phyloP scores from a whole-genome alignment of 2,888 invertebrate genomes.

The Leucoptera coffeella region DNA sequence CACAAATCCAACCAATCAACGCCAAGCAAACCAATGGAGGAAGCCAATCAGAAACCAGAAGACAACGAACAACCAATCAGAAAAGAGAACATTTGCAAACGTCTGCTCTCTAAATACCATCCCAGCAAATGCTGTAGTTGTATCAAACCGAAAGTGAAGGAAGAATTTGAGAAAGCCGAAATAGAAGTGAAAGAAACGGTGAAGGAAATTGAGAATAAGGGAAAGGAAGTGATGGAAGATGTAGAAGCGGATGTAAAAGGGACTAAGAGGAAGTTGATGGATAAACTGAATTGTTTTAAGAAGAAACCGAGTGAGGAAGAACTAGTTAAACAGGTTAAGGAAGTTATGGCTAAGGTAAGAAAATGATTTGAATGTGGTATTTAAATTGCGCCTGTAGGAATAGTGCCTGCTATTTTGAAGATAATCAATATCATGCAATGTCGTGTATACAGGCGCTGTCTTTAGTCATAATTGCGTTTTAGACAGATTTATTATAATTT shows the following conservation, averaged over 20 bases:
- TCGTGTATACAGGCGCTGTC: no score
- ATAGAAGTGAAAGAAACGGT: background rate
- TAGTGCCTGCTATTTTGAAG: no score
- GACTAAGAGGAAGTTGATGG: slow-evolving; percentile 19
- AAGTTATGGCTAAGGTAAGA: no score
- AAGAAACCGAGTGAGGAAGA: slow-evolving; percentile 27
- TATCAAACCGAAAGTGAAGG: slow-evolving; percentile 19
- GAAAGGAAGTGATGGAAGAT: slow-evolving; percentile 6
- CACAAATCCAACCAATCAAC: slow-evolving; percentile 11
- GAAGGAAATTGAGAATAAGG: background rate
- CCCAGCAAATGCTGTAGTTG: slow-evolving; percentile 42
- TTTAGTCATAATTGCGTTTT: no score
- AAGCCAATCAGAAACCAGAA: slow-evolving; percentile 10
- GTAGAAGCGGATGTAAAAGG: slow-evolving; percentile 8
- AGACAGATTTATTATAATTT: no score
- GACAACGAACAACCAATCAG: no score
- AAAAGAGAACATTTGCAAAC: slow-evolving; percentile 24
- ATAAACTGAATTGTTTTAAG: slow-evolving; percentile 27
- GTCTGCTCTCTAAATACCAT: slow-evolving; percentile 29
- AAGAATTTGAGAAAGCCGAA: slow-evolving; percentile 6
- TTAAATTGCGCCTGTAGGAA: no score
- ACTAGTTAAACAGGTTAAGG: no score
- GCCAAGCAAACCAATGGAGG: slow-evolving; percentile 13
- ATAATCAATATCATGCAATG: no score
- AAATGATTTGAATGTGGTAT: no score